Conservation (phyloP, 2,113 vertebrate species). For the Trematocara nigrifrons region DNA sequence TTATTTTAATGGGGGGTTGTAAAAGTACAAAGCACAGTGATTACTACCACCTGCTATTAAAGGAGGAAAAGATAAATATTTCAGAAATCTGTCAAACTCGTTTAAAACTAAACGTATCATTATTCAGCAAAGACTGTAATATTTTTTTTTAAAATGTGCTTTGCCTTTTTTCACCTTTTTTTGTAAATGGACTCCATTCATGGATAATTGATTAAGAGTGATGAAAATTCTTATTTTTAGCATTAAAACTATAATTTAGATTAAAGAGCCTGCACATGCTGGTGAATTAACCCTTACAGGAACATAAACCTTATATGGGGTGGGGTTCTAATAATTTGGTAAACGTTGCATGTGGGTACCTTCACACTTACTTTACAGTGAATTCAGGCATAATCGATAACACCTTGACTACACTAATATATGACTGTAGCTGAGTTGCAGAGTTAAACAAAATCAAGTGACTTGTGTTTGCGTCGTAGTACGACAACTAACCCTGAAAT, state of each 20-base stretch:
- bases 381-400: background rate
- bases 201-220: background rate
- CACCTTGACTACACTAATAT: background rate
- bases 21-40: background rate
- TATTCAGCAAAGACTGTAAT: background rate
- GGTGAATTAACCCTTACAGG: background rate
- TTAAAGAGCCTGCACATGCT: background rate
- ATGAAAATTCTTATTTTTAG: background rate
- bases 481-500: background rate
- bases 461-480: background rate
- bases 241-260: background rate
- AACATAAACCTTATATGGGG: background rate
- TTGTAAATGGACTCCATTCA: background rate
- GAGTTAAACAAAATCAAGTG: background rate
- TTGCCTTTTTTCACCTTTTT: background rate
- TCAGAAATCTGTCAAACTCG: background rate
- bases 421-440: background rate
- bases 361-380: background rate
- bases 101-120: background rate
- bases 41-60: background rate
- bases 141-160: background rate
- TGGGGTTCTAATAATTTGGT: background rate
- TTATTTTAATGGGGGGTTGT: background rate
- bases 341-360: background rate
- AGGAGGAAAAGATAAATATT: background rate